Percentiles rank a stretch among this genome's conserved stretches.
These are phyloP conservation scores for Euthynnus affinis DNA, from an alignment of 2,797 vertebrate species.

Conservation along the genomic window DNA sequence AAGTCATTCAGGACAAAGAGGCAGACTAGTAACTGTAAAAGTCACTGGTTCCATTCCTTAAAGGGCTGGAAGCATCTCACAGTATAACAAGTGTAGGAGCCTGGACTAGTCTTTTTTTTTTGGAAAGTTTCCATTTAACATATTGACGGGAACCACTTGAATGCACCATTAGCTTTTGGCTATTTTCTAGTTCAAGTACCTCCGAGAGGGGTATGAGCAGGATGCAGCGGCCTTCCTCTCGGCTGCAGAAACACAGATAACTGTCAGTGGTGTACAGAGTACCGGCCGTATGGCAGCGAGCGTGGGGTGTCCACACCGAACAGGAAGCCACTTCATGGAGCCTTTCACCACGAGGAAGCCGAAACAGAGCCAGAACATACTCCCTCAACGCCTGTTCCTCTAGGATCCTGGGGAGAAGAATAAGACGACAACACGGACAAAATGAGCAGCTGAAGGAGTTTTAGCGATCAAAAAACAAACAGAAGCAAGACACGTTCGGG, in stretches of 20 bases:
- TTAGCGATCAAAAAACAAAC: background rate
- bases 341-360: slow-evolving; percentile 90
- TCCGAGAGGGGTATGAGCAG: slow-evolving; percentile 93
- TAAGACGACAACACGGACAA: background rate
- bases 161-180: background rate
- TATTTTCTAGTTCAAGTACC: slow-evolving; percentile 75
- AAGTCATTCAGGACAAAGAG: background rate
- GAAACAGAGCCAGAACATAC: slow-evolving; percentile 94
- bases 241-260: slow-evolving; percentile 95
- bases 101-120: too few relatives aligned
- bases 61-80: background rate
- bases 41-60: background rate
- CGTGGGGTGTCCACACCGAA: slow-evolving; percentile 94
- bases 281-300: slow-evolving; percentile 92
- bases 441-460: background rate
- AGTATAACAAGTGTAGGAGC: too few relatives aligned
- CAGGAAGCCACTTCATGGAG: slow-evolving; percentile 89
- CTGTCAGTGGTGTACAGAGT: slow-evolving; percentile 92
- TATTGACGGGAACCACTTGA: background rate
- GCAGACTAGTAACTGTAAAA: background rate
- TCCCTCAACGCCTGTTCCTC: slow-evolving; percentile 93
- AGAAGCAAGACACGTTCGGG: too few relatives aligned
- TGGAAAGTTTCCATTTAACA: background rate
- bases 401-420: slow-evolving; percentile 85
- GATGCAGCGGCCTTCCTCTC: slow-evolving; percentile 90